Evolutionary conservation across 1,140 invertebrate species (phyloP).

Genomic region (Aphelenchoides fujianensis): DNA sequence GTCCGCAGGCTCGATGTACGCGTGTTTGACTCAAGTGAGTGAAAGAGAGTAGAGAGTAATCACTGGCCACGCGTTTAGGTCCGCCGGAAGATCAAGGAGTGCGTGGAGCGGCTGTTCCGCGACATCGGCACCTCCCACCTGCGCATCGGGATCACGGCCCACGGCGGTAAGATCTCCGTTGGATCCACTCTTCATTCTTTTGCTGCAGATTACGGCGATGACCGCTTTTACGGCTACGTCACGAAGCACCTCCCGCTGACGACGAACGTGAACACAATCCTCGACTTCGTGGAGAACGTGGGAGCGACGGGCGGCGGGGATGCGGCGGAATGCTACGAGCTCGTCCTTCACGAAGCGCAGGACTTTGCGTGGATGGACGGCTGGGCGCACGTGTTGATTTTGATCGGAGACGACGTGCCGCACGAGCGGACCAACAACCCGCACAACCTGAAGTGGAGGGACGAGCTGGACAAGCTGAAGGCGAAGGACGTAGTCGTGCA

Average conservation of each 20-base stretch:
- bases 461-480: constrained; percentile 8
- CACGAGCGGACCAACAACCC: neutral
- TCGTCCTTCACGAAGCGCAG: neutral
- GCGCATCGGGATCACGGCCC: constrained; percentile 16
- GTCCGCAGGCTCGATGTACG: neutral
- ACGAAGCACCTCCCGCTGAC: constrained; percentile 15
- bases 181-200: too few relatives aligned
- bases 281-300: constrained; percentile 16
- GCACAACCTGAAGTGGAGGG: neutral
- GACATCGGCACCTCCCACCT: constrained; percentile 3
- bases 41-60: too few relatives aligned
- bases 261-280: constrained; percentile 10
- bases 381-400: constrained; percentile 7
- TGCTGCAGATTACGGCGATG: neutral
- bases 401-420: constrained; percentile 12
- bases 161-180: constrained; percentile 5
- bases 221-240: constrained; percentile 29
- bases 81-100: constrained; percentile 8
- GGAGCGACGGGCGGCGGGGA: neutral
- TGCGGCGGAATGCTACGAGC: constrained; percentile 3
- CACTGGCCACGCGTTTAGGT: too few relatives aligned
- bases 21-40: too few relatives aligned
- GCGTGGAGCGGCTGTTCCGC: constrained; percentile 6
- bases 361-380: constrained; percentile 16
- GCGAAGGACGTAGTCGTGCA: neutral